Conservation (phyloP, 92 coral and sea anemone genomes). For the Montipora capitata region DNA sequence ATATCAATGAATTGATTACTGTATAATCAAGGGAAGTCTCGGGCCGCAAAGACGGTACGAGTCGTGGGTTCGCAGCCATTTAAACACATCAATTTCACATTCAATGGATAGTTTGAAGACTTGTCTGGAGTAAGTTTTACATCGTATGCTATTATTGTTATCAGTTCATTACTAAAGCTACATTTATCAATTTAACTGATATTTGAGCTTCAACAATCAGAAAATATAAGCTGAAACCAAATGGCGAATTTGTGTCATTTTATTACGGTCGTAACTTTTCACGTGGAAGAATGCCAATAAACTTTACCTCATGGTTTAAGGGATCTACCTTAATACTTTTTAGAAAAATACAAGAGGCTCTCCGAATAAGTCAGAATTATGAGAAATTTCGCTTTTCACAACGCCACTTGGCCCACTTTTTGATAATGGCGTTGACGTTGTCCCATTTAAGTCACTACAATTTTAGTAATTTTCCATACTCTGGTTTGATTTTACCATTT, state of each 20-base stretch:
- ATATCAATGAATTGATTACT: too few species aligned
- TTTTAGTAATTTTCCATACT: conserved; percentile 2
- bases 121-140: too few species aligned
- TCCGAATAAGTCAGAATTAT: not conserved
- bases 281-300: not conserved
- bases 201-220: too few species aligned
- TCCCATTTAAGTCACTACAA: not conserved
- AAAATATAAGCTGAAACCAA: too few species aligned
- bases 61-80: too few species aligned
- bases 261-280: not conserved
- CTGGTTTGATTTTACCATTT: not conserved
- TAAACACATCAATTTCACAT: not conserved
- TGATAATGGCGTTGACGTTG: not conserved
- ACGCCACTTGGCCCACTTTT: not conserved
- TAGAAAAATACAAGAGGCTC: not conserved
- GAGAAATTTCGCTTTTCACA: not conserved
- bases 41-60: too few species aligned
- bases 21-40: too few species aligned
- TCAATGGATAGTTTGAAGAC: conserved; percentile 1
- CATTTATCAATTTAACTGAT: too few species aligned
- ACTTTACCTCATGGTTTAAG: not conserved
- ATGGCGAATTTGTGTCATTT: too few species aligned
- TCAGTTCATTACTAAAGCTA: too few species aligned
- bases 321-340: not conserved
- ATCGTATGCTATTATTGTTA: too few species aligned